phyloP scores from a whole-genome alignment of 2,113 vertebrate species.

The Sceloporus tristichus region DNA sequence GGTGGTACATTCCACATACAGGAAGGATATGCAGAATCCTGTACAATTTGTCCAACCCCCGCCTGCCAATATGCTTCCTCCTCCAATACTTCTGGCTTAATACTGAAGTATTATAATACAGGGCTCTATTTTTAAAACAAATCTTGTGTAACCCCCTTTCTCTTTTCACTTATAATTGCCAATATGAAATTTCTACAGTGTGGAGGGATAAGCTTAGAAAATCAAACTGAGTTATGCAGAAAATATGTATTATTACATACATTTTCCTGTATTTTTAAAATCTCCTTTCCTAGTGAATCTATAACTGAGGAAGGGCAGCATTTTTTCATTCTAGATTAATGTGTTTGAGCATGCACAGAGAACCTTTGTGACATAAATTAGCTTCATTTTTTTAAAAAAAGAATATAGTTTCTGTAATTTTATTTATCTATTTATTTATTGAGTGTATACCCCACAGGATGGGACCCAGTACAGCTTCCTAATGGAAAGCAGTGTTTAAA shows the following conservation, averaged over 20 bases:
- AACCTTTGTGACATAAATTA: neutral
- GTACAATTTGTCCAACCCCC: neutral
- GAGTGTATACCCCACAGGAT: too few relatives aligned
- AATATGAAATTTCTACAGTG: neutral
- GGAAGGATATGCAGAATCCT: slow-evolving; percentile 18
- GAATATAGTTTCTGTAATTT: neutral
- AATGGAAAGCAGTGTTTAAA: neutral
- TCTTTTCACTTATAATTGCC: neutral
- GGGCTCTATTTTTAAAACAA: neutral
- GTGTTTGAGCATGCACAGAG: neutral
- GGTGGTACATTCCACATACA: neutral
- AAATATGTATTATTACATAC: neutral
- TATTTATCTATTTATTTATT: neutral
- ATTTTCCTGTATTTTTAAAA: neutral
- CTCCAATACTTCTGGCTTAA: neutral
- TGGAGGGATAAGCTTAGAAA: neutral
- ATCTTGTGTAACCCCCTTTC: neutral
- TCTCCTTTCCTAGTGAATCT: too few relatives aligned
- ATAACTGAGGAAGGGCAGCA: neutral
- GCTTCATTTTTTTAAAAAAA: too few relatives aligned
- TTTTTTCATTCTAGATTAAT: neutral
- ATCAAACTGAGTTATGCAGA: neutral
- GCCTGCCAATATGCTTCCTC: neutral
- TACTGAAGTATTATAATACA: neutral
- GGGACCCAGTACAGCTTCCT: neutral